Conservation (phyloP, 2,113 vertebrate species). For the Pyrgilauda ruficollis region DNA sequence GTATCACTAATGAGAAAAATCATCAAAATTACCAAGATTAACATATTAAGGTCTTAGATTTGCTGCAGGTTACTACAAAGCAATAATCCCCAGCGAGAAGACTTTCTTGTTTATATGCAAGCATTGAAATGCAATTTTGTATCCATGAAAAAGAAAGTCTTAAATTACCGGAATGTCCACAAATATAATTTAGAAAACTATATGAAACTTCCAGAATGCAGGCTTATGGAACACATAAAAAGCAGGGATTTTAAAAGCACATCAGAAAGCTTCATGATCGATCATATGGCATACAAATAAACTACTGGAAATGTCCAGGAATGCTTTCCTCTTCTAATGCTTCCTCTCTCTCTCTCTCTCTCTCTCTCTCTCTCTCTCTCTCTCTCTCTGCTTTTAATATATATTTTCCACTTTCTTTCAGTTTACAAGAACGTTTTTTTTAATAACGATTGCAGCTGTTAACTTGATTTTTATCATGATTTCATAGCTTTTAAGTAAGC, state of each 20-base stretch:
- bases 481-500: not conserved
- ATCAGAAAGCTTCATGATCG: not conserved
- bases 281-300: not conserved
- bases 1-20: not conserved
- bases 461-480: not conserved
- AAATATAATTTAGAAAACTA: not conserved
- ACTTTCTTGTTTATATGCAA: not conserved
- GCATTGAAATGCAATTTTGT: not conserved
- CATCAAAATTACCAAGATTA: not conserved
- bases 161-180: not conserved
- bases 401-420: not conserved
- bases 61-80: not conserved
- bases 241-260: not conserved
- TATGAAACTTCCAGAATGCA: not conserved
- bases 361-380: not conserved
- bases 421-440: not conserved
- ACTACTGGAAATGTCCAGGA: not conserved
- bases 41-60: not conserved
- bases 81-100: not conserved
- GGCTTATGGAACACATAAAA: not conserved
- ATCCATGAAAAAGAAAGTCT: not conserved
- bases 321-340: not conserved
- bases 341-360: too few relatives aligned
- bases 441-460: not conserved
- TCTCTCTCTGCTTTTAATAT: not conserved